Base-by-base conservation (phyloP, 2,797 vertebrate species). In the Adrianichthys oophorus region DNA sequence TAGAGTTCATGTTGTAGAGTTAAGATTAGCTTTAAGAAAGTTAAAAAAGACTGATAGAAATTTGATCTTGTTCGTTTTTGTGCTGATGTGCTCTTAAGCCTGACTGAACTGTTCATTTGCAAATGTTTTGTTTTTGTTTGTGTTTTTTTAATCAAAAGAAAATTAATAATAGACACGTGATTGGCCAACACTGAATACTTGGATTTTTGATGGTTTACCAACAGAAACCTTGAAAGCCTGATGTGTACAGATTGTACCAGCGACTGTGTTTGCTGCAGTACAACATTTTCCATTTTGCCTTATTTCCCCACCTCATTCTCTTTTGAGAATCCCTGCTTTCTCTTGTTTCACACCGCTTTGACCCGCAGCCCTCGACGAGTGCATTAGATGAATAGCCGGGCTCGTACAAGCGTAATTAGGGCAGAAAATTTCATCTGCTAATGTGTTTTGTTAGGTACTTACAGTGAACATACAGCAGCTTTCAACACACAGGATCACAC, bases 371-470 rank as follows among this genome's bases (percentile, higher is more conserved):
- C 68, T 73, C 72, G 41, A 64, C 67, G 59, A 82, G 74, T 78
- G 74, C 70, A 65, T 83, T 84, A 86, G 74, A 80, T 77, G 77
- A 88, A 81, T 72, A 65, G 62, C 74, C 26, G 40, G 8, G 77
- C 65, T 62, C 83, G 67, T 72, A 55, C 70, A 29, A 52, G 29
- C 60, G 52, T 69, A 83, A 83, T 85, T 83, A 80, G 78, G 79
- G 80, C 71, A 55, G 74, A 79, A 83, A 63, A 74, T 76, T 78
- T 79, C 70, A 79, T 86, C 80, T 63, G 42, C 71, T 86, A 80
- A 85, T 87, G 78, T 80, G 76, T 86, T 82, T 82, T 78, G 76
- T 62, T 23, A 45, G 74, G 74, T 73, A 70, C 76, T 75, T 64
- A 54, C 56, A 19, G 46, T 55, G 74, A 74, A 63, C 51, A 41